These are phyloP conservation scores for Eleutherodactylus coqui DNA, from an alignment of 2,797 vertebrate genomes.

Conservation along the genomic window DNA sequence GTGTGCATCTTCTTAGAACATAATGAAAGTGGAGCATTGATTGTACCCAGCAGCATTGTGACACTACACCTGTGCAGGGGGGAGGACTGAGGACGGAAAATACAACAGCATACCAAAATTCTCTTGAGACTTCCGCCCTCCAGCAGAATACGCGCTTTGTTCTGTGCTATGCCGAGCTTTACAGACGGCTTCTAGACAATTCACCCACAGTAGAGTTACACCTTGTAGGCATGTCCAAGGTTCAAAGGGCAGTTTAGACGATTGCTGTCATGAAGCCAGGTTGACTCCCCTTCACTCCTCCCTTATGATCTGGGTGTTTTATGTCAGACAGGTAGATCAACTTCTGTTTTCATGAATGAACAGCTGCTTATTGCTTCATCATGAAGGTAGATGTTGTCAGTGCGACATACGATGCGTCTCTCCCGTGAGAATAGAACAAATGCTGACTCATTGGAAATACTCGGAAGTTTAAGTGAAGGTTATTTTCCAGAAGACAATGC, in stretches of 20 bases:
- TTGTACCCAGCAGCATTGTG: background rate
- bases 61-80: background rate
- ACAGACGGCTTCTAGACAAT: background rate
- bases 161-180: background rate
- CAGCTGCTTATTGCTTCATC: background rate
- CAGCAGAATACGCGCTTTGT: constrained; percentile 38
- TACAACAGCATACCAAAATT: constrained; percentile 13
- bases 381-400: background rate
- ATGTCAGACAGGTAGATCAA: background rate
- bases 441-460: background rate
- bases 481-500: constrained; percentile 10
- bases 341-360: constrained; percentile 43
- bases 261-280: background rate
- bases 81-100: background rate
- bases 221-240: background rate
- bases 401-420: background rate
- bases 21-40: background rate
- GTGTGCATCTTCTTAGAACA: background rate
- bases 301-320: background rate
- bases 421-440: background rate
- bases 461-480: background rate
- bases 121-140: constrained; percentile 13
- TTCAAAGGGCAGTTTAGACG: background rate
- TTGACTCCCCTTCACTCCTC: constrained; percentile 21
- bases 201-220: background rate